These are phyloP conservation scores for Acanthurus lineatus DNA, from an alignment of 2,797 vertebrate species.

Conservation along the genomic window DNA sequence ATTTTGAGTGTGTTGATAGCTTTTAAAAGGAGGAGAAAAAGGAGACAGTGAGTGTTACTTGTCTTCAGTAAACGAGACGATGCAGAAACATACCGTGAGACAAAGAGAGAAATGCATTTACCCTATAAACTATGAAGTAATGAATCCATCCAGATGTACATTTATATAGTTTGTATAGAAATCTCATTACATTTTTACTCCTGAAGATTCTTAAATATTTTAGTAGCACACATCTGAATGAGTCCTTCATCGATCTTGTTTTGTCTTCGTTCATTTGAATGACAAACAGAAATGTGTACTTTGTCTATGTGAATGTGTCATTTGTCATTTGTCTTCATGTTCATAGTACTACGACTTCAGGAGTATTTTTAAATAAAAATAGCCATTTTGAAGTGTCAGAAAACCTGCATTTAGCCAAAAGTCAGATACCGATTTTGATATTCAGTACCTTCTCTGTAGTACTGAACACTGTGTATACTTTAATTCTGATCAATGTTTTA, in stretches of 20 bases:
- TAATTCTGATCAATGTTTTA: slow-evolving; percentile 71
- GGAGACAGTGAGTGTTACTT: slow-evolving; percentile 10
- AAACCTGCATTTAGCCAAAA: slow-evolving; percentile 56
- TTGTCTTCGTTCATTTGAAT: slow-evolving; percentile 42
- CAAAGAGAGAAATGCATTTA: slow-evolving; percentile 33
- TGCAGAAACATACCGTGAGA: slow-evolving; percentile 25
- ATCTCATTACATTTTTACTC: slow-evolving; percentile 59
- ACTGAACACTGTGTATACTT: slow-evolving; percentile 73
- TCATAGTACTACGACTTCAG: slow-evolving; percentile 64
- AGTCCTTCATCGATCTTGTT: slow-evolving; percentile 28
- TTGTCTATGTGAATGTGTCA: slow-evolving; percentile 71
- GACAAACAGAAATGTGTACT: slow-evolving; percentile 56
- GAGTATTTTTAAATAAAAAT: slow-evolving; percentile 77
- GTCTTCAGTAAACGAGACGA: slow-evolving; percentile 13
- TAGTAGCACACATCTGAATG: slow-evolving; percentile 63
- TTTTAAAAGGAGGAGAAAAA: slow-evolving; percentile 18
- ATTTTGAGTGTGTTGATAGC: slow-evolving; percentile 52
- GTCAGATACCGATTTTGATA: slow-evolving; percentile 78
- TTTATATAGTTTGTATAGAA: slow-evolving; percentile 74
- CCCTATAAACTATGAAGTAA: slow-evolving; percentile 21
- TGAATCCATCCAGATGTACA: slow-evolving; percentile 50
- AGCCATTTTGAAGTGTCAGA: slow-evolving; percentile 75
- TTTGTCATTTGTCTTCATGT: slow-evolving; percentile 69
- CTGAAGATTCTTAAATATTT: slow-evolving; percentile 58
- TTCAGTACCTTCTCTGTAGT: slow-evolving; percentile 72